These are phyloP conservation scores for Anthophora plumipes DNA, from an alignment of 2,888 invertebrate genomes.

Conservation along the genomic window DNA sequence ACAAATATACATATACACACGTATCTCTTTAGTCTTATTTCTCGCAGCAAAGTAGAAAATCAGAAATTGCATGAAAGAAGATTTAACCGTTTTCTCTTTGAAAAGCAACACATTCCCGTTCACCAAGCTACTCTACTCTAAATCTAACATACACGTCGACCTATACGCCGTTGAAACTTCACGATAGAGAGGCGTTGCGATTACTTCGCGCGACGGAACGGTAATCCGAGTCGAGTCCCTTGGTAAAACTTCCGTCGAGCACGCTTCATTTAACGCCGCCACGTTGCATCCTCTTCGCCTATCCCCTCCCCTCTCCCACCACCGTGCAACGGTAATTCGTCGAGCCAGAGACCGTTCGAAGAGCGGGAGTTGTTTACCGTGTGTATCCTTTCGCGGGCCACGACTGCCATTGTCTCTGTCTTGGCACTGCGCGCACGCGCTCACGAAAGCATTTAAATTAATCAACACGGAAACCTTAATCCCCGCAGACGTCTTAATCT, in stretches of 20 bases:
- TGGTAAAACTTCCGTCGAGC: conserved; percentile 36
- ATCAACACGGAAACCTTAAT: conserved; percentile 75
- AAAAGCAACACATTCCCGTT: background rate
- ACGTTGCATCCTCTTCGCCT: conserved; percentile 23
- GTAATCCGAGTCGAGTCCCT: conserved; percentile 26
- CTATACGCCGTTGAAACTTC: background rate
- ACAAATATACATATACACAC: too few species aligned
- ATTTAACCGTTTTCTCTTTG: too few species aligned
- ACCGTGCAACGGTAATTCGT: conserved; percentile 49
- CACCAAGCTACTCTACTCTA: background rate
- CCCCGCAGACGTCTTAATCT: conserved; percentile 75
- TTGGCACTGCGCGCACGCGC: conserved; percentile 27
- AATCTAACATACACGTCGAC: background rate
- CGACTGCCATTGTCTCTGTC: conserved; percentile 28
- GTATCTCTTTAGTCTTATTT: too few species aligned
- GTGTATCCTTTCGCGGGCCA: conserved; percentile 48
- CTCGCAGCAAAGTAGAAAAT: too few species aligned
- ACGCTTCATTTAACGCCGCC: conserved; percentile 61
- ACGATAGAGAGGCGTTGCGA: background rate
- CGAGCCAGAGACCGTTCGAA: conserved; percentile 35
- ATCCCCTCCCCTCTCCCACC: too few species aligned
- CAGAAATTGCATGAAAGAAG: too few species aligned
- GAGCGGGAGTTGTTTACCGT: conserved; percentile 66
- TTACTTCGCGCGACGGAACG: conserved; percentile 25
- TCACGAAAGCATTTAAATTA: conserved; percentile 75